Evolutionary conservation across 2,888 invertebrate genomes (phyloP), one percentile per base, ranked within the genome.

Genomic region (Argyresthia goedartella): DNA sequence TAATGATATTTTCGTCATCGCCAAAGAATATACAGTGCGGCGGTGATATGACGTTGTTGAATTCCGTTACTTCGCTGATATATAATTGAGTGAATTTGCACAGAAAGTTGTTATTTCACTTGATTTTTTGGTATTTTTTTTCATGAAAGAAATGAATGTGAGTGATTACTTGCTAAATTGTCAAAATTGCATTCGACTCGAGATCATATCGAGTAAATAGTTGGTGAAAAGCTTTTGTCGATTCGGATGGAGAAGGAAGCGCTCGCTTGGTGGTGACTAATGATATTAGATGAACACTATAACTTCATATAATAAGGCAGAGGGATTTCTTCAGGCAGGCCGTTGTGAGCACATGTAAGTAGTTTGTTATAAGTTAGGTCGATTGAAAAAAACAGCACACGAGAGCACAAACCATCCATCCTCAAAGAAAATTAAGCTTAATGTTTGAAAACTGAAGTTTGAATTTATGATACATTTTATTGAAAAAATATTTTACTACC

Each of bases 381-480:
- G 68, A 71, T 66, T 70, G 64, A 69, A 78, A 81, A 73, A 79
- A 82, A 52, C 45, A 50, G 85, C 85, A 82, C 85, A 86, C 75
- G 73, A 72, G 67, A 82, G 85, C 86, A 86, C 86, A 85, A 86
- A 86, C 76, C 82, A 82, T 84, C 86, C 86, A 82, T 85, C 82
- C 82, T 80, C 74, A 73, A 72, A 79, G 63, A 78, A 65, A 69
- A 80, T 68, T 81, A 81, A 67, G 80, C 81, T 80, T 78, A 75
- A 81, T 81, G 81, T 84, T 84, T 81, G 79, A 72, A 79, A 78
- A 80, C 68, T 81, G 84, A 81, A 81, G 85, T 85, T 86, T 86
- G 76, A 86, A 85, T 85, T 85, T 86, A 86, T 84, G 73, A 84
- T 80, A 86, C 86, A 86, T 85, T 85, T 86, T 86, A 85, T 85